Evolutionary conservation across 2,888 invertebrate genomes (phyloP).

Genomic region (Acanthacorydalis orientalis): DNA sequence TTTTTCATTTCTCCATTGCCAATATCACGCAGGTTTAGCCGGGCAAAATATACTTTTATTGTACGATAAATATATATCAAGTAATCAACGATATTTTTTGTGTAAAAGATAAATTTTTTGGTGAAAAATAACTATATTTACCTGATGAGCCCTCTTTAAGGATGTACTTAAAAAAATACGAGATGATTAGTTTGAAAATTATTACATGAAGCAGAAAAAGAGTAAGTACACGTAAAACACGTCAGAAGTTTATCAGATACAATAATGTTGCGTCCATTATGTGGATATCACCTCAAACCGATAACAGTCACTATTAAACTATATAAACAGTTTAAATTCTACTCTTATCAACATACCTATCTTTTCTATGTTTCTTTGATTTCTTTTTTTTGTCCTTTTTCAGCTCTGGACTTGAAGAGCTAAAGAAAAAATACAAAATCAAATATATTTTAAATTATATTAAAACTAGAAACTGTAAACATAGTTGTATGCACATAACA

Average conservation of each 20-base stretch:
- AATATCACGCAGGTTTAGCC: constrained; percentile 3
- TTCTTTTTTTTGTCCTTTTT: constrained; percentile 67
- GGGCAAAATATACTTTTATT: constrained; percentile 21
- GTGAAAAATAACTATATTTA: constrained; percentile 7
- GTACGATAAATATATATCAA: constrained; percentile 27
- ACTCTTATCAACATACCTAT: constrained; percentile 37
- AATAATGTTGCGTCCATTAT: no score
- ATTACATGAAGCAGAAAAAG: background rate
- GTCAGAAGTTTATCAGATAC: no score
- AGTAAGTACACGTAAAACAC: no score
- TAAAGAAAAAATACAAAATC: constrained; percentile 22
- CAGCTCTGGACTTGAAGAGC: constrained; percentile 52
- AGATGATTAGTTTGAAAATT: constrained; percentile 5
- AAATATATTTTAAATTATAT: no score
- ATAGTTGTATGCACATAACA: no score
- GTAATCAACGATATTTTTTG: constrained; percentile 22
- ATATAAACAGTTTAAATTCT: background rate
- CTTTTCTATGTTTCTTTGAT: constrained; percentile 57
- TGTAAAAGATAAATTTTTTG: background rate
- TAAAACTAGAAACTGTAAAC: no score
- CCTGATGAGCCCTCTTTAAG: constrained; percentile 6
- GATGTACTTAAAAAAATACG: constrained; percentile 8
- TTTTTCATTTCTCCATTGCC: constrained; percentile 4
- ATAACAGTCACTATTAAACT: no score
- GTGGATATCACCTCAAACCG: no score